phyloP scores from a whole-genome alignment of 1,140 invertebrate species.

The Magallana angulata region DNA sequence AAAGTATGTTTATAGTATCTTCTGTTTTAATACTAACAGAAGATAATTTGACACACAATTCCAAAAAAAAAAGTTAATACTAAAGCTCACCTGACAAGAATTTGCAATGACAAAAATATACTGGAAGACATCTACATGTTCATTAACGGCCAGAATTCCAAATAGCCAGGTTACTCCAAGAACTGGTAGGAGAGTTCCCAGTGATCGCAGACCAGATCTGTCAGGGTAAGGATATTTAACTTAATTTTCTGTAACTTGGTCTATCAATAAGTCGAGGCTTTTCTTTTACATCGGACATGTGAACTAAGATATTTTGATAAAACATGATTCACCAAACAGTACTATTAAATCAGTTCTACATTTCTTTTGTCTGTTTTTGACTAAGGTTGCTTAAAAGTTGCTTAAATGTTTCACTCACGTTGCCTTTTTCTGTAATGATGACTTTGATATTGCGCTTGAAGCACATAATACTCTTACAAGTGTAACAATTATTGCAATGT shows the following conservation, averaged over 20 bases:
- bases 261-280: too few relatives aligned
- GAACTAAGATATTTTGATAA: too few relatives aligned
- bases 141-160: conserved; percentile 52
- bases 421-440: not conserved
- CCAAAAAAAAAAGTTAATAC: too few relatives aligned
- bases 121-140: conserved; percentile 44
- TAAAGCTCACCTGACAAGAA: conserved; percentile 51
- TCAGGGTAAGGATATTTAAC: too few relatives aligned
- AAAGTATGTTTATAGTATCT: not conserved
- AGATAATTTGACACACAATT: not conserved
- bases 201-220: conserved; percentile 46
- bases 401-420: not conserved
- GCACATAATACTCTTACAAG: conserved; percentile 1
- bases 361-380: too few relatives aligned
- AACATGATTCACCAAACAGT: too few relatives aligned
- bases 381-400: too few relatives aligned
- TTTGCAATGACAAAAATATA: conserved; percentile 52
- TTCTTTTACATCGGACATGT: too few relatives aligned
- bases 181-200: conserved; percentile 44
- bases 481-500: not conserved
- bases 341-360: too few relatives aligned
- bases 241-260: too few relatives aligned
- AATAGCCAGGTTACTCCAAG: conserved; percentile 54
- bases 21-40: not conserved
- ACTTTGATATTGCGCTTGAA: not conserved